Evolutionary conservation across 2,797 vertebrate genomes (phyloP).

Genomic region (Acanthis flammea): DNA sequence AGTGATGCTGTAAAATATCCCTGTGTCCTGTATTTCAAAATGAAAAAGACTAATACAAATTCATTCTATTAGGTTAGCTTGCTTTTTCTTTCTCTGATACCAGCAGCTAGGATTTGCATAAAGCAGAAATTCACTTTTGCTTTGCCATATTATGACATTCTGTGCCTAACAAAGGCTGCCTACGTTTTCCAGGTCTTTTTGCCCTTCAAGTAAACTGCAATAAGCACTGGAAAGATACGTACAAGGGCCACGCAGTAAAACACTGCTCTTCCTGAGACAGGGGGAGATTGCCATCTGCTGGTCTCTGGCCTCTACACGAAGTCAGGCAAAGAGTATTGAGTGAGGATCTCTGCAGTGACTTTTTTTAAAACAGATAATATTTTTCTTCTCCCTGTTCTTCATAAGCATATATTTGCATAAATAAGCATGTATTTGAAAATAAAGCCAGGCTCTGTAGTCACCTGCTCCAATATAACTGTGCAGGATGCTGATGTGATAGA

Average conservation of each 20-base stretch:
- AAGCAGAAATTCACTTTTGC: slow-evolving; percentile 57
- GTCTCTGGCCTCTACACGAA: background rate
- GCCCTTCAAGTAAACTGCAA: slow-evolving; percentile 70
- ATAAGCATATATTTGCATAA: background rate
- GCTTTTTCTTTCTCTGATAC: slow-evolving; percentile 7
- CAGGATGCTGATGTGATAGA: background rate
- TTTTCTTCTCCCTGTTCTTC: background rate
- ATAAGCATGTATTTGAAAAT: background rate
- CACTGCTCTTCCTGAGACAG: slow-evolving; percentile 11
- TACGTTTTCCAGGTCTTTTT: slow-evolving; percentile 67
- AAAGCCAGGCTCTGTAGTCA: background rate
- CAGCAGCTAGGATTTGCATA: slow-evolving; percentile 54
- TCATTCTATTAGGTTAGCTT: background rate
- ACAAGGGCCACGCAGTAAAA: background rate
- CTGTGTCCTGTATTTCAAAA: slow-evolving; percentile 35
- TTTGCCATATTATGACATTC: slow-evolving; percentile 58
- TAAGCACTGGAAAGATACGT: slow-evolving; percentile 30
- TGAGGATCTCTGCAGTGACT: background rate
- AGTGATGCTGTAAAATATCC: slow-evolving; percentile 24
- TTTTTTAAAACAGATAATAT: background rate
- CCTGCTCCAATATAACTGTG: background rate
- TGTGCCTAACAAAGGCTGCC: slow-evolving; percentile 76
- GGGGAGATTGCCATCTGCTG: slow-evolving; percentile 74
- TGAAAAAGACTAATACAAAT: slow-evolving; percentile 14
- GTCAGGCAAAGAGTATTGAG: background rate